Evolutionary conservation across 2,113 vertebrate species (phyloP).

Genomic region (Hydrochoerus hydrochaeris): DNA sequence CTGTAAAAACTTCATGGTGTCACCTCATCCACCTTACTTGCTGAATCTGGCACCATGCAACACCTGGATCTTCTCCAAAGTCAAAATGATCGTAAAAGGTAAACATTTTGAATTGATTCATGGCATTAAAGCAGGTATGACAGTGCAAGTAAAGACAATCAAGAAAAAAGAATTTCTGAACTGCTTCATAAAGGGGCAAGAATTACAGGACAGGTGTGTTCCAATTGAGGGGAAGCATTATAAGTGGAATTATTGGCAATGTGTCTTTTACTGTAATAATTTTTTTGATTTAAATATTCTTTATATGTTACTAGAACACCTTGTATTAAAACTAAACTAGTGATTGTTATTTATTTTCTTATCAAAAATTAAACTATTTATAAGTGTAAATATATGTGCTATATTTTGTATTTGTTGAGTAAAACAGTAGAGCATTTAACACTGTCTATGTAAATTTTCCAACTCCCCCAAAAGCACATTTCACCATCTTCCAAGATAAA

Average conservation of each 20-base stretch:
- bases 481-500: background rate
- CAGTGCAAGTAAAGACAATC: background rate
- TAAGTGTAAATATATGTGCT: background rate
- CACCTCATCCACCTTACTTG: background rate
- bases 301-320: background rate
- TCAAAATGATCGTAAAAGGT: background rate
- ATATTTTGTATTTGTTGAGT: background rate
- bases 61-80: background rate
- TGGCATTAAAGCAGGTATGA: background rate
- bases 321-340: conserved; percentile 4
- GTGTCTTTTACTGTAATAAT: background rate
- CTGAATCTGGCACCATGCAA: background rate
- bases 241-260: background rate
- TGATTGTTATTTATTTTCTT: background rate
- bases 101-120: background rate
- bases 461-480: background rate
- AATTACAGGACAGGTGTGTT: background rate
- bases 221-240: background rate
- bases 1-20: background rate
- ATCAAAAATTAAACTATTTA: background rate
- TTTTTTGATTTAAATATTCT: background rate
- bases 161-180: background rate
- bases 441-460: background rate
- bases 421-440: background rate
- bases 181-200: background rate